These are phyloP conservation scores for Dendronephthya gigantea DNA, from an alignment of 64 coral and sea anemone species.

Conservation along the genomic window DNA sequence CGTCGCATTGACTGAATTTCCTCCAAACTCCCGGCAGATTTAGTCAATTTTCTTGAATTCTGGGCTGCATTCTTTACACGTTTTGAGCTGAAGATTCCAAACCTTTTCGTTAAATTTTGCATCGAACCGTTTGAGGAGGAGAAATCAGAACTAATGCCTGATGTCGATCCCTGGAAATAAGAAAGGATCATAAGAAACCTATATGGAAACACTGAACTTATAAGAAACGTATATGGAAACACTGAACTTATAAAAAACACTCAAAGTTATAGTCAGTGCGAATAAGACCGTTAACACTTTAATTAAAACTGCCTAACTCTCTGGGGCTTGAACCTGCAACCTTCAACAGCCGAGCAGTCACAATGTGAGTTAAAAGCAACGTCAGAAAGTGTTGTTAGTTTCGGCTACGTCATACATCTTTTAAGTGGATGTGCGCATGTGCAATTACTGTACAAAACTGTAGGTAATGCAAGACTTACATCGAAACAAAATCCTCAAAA, in stretches of 20 bases:
- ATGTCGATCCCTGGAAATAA: background rate
- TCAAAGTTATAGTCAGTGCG: no score
- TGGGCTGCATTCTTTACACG: background rate
- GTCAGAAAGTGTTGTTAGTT: background rate
- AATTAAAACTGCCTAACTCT: no score
- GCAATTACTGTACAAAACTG: background rate
- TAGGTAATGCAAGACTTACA: background rate
- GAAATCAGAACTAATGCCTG: background rate
- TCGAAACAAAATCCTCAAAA: background rate
- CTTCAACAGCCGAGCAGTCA: background rate
- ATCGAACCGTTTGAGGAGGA: background rate
- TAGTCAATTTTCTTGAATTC: background rate
- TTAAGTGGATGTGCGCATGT: background rate
- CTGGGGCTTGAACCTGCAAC: background rate
- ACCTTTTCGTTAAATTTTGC: background rate
- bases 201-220: no score
- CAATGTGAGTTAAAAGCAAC: background rate
- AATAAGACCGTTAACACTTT: no score
- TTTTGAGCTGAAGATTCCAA: constrained; percentile 10
- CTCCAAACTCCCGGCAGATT: background rate
- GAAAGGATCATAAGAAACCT: background rate
- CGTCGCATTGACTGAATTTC: background rate
- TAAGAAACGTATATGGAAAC: no score
- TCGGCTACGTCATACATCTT: background rate
- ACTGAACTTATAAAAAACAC: no score